Evolutionary conservation across 2,888 invertebrate genomes (phyloP).

Genomic region (Nomada fucata): DNA sequence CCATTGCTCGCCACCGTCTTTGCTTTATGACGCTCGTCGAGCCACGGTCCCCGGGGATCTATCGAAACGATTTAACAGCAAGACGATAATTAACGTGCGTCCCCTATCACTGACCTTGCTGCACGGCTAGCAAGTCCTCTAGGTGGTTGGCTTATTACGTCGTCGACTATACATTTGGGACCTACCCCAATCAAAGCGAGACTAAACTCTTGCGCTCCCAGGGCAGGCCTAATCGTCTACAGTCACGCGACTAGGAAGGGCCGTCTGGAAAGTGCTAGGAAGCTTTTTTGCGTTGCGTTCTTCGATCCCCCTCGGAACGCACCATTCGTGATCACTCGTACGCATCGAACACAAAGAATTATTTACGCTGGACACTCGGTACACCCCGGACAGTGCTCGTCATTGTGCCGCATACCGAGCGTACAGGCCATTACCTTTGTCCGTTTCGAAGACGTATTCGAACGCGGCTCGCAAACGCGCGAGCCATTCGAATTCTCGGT

Average conservation of each 20-base stretch:
- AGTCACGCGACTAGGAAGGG: constrained; percentile 73
- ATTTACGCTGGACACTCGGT: constrained; percentile 48
- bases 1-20: constrained; percentile 13
- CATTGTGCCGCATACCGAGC: constrained; percentile 1
- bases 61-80: constrained; percentile 60
- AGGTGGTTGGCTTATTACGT: constrained; percentile 61
- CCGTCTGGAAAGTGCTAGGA: constrained; percentile 52
- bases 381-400: constrained; percentile 21
- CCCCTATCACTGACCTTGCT: constrained; percentile 71
- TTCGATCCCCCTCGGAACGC: constrained; percentile 60
- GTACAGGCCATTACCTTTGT: constrained; percentile 16
- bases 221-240: constrained; percentile 70
- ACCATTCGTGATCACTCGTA: constrained; percentile 45
- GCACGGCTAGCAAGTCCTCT: constrained; percentile 51
- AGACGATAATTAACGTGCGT: constrained; percentile 67
- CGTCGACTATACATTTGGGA: constrained; percentile 70
- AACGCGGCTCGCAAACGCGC: neutral
- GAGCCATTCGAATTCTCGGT: constrained; percentile 17
- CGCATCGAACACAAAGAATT: constrained; percentile 57
- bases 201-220: constrained; percentile 70
- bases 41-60: constrained; percentile 54
- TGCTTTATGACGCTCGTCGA: constrained; percentile 45
- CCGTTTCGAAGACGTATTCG: neutral
- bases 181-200: constrained; percentile 78
- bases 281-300: constrained; percentile 53